Evolutionary conservation across 2,797 vertebrate species (phyloP), one percentile per base, ranked within the genome.

Genomic region (Sphenopsis melanotis): DNA sequence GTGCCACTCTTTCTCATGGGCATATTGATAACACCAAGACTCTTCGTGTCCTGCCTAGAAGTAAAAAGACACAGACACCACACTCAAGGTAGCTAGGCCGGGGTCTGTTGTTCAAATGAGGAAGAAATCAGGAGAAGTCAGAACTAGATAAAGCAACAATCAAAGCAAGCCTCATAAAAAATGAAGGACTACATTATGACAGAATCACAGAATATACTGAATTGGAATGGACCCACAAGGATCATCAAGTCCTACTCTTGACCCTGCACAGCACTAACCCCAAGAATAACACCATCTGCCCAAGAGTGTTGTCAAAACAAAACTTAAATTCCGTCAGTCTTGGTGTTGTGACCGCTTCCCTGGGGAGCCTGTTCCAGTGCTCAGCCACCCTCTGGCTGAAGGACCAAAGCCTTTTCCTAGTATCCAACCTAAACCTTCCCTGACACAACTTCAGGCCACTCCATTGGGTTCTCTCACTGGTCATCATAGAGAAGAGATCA

Each of bases 11-110:
- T 79, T 89, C 65, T 85, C 23, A 26, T 24, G 15, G 18, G 5
- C 29, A 4, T 53, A n/a, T 13, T 64, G 26, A 60, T 8, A 77
- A 34, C 4, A 81, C 1, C 6, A 66, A 50, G 14, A 32, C 11
- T 27, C 23, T 71, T 60, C 30, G 42, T 0, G 0, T 70, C 11
- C 41, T 65, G 11, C 11, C n/a, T 29, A 26, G 50, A 68, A 65
- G 36, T 37, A 69, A 63, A 50, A 10, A 56, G 23, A 53, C 4
- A 27, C 11, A 22, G 7, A 13, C 3, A 11, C 4, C 12, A 15
- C 9, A 23, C 4, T 55, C 46, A 36, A 0, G 30, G 32, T 6
- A 63, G 37, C 1, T 2, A 49, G 41, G 53, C 3, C 10, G 0
- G 1, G 11, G 17, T 42, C 17, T 2, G 2, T 18, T 11, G 9